A percentile compares a stretch with the other conserved stretches of the same genome.
Conservation (phyloP, 2,797 vertebrate genomes). For the Sphaeramia orbicularis region DNA sequence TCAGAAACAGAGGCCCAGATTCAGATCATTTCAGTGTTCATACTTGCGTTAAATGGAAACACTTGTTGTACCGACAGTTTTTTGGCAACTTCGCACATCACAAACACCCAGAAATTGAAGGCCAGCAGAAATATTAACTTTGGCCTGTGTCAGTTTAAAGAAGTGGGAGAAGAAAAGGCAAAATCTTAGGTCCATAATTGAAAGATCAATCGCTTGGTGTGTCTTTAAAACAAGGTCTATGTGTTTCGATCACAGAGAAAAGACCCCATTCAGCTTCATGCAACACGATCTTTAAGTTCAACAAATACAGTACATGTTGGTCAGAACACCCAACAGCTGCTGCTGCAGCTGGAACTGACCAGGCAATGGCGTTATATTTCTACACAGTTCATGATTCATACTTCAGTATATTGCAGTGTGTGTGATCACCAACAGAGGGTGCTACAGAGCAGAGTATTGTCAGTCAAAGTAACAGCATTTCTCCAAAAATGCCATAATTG, state of each 20-base stretch:
- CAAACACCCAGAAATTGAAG: conserved; percentile 63
- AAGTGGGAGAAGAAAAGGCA: conserved; percentile 42
- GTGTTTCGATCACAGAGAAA: conserved; percentile 30
- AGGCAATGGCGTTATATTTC: conserved; percentile 23
- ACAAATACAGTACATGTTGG: conserved; percentile 27
- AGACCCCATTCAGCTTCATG: conserved; percentile 34
- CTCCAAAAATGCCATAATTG: conserved; percentile 66
- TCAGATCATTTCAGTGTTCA: conserved; percentile 61
- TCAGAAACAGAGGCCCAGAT: conserved; percentile 54
- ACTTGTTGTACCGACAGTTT: conserved; percentile 16
- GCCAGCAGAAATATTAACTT: conserved; percentile 34
- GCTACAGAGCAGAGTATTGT: conserved; percentile 47
- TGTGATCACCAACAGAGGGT: conserved; percentile 52
- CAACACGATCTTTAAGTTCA: conserved; percentile 17
- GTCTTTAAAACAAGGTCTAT: conserved; percentile 27
- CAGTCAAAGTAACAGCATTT: conserved; percentile 70
- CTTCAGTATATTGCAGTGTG: conserved; percentile 55
- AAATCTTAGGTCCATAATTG: conserved; percentile 28
- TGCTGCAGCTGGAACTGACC: conserved; percentile 22
- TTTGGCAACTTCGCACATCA: conserved; percentile 85
- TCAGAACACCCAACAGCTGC: conserved; percentile 9
- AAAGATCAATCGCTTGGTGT: conserved; percentile 23
- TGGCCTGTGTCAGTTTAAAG: conserved; percentile 32
- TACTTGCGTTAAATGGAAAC: conserved; percentile 44
- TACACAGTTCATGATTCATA: conserved; percentile 43